These are phyloP conservation scores for Pardalotus punctatus DNA, from an alignment of 2,113 vertebrate species.

Conservation along the genomic window DNA sequence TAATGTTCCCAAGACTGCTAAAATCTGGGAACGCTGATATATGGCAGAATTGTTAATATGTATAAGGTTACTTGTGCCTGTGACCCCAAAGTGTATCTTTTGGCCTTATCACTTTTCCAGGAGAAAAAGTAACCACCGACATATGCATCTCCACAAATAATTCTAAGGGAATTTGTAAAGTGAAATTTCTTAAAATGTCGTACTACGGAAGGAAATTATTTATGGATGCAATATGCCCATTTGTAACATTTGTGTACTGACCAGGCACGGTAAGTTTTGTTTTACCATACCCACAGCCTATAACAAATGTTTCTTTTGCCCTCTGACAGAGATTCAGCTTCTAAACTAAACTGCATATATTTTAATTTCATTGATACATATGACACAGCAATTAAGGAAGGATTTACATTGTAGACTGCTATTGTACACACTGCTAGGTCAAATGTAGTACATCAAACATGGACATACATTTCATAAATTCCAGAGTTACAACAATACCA, in stretches of 20 bases:
- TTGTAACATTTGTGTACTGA: neutral
- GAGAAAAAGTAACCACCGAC: conserved; percentile 47
- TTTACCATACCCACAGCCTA: neutral
- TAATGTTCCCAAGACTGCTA: conserved; percentile 58
- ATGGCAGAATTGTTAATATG: conserved; percentile 69
- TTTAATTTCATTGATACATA: conserved; percentile 59
- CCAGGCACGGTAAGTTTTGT: neutral
- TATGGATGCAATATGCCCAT: neutral
- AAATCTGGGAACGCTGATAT: conserved; percentile 53
- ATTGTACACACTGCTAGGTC: conserved; percentile 57
- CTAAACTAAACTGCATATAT: conserved; percentile 29
- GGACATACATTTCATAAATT: conserved; percentile 63
- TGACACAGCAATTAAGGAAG: conserved; percentile 58
- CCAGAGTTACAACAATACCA: conserved; percentile 32
- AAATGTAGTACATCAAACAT: conserved; percentile 77
- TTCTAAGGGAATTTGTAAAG: neutral
- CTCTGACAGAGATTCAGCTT: conserved; percentile 23
- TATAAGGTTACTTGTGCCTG: conserved; percentile 62
- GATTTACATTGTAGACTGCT: conserved; percentile 51
- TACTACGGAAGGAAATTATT: neutral
- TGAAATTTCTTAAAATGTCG: conserved; percentile 12
- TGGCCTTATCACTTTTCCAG: conserved; percentile 60
- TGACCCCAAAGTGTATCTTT: conserved; percentile 62
- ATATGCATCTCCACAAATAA: conserved; percentile 36
- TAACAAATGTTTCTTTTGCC: conserved; percentile 1